A percentile compares a stretch with the other conserved stretches of the same genome.
These are phyloP conservation scores for Urocynchramus pylzowi DNA, from an alignment of 2,113 vertebrate genomes.

Conservation along the genomic window DNA sequence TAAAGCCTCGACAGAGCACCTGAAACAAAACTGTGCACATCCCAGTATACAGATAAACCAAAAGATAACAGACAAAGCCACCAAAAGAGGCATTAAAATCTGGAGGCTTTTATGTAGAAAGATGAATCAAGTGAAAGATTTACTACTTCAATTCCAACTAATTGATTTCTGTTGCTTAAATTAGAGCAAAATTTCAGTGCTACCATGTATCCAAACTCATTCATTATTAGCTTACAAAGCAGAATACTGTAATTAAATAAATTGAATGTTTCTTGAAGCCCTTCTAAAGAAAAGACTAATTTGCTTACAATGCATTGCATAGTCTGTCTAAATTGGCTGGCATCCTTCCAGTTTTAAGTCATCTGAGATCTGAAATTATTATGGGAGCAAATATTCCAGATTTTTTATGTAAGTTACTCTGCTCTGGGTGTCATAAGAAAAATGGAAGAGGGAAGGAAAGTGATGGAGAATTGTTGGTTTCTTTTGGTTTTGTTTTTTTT, in stretches of 20 bases:
- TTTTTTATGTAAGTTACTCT: neutral
- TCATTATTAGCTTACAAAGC: conserved; percentile 50
- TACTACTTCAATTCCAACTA: conserved; percentile 40
- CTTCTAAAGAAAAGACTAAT: conserved; percentile 25
- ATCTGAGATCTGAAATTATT: conserved; percentile 1
- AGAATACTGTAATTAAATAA: conserved; percentile 60
- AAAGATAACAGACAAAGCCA: neutral
- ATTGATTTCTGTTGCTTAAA: conserved; percentile 52
- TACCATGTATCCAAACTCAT: neutral
- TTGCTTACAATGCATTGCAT: conserved; percentile 27
- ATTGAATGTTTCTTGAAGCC: conserved; percentile 53
- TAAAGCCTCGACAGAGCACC: neutral
- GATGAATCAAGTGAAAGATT: conserved; percentile 44
- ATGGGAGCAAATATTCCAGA: neutral
- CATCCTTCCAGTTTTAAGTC: conserved; percentile 1
- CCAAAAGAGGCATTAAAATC: conserved; percentile 21
- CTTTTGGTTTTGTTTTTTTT: neutral
- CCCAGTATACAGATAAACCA: neutral
- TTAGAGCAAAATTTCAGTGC: neutral
- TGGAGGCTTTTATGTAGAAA: neutral
- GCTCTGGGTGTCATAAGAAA: neutral
- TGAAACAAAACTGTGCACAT: neutral
- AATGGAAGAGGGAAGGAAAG: neutral
- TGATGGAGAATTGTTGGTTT: neutral
- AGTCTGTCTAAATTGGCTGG: conserved; percentile 24